phyloP scores from a whole-genome alignment of 1,140 invertebrate genomes.

The Pogonomyrmex californicus region DNA sequence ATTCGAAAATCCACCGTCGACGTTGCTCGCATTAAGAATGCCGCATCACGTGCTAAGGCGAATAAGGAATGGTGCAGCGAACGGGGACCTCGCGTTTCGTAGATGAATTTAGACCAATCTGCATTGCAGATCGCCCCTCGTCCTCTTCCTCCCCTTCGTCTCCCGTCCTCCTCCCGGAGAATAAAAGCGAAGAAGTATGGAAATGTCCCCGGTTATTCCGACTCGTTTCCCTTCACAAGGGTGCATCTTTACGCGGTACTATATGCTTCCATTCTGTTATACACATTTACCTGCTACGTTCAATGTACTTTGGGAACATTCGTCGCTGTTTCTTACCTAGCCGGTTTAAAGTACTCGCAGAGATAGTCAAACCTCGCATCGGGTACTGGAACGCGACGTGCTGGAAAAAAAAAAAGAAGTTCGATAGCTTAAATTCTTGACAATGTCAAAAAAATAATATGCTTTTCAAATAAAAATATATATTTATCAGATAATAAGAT shows the following conservation, averaged over 20 bases:
- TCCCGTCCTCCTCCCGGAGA: conserved; percentile 59
- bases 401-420: conserved; percentile 86
- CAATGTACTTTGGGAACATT: conserved; percentile 67
- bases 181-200: conserved; percentile 85
- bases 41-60: conserved; percentile 44
- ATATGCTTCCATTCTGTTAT: conserved; percentile 53
- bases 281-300: conserved; percentile 76
- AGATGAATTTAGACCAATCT: conserved; percentile 81
- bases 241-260: conserved; percentile 70
- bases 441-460: background rate
- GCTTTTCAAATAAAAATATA: no score
- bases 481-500: no score
- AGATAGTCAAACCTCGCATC: conserved; percentile 98
- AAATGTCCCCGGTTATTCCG: conserved; percentile 85
- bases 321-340: conserved; percentile 90
- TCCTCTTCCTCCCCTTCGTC: conserved; percentile 55
- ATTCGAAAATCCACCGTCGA: conserved; percentile 26
- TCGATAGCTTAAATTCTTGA: conserved; percentile 38
- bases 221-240: conserved; percentile 82
- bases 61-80: conserved; percentile 56
- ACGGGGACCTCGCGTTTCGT: conserved; percentile 60
- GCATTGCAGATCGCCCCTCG: conserved; percentile 85
- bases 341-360: conserved; percentile 97
- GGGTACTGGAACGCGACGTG: conserved; percentile 99
- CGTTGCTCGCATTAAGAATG: conserved; percentile 11